A percentile compares a stretch with the other conserved stretches of the same genome.
Evolutionary conservation across 1,140 invertebrate genomes (phyloP).

Genomic region (Stegodyphus dumicola): DNA sequence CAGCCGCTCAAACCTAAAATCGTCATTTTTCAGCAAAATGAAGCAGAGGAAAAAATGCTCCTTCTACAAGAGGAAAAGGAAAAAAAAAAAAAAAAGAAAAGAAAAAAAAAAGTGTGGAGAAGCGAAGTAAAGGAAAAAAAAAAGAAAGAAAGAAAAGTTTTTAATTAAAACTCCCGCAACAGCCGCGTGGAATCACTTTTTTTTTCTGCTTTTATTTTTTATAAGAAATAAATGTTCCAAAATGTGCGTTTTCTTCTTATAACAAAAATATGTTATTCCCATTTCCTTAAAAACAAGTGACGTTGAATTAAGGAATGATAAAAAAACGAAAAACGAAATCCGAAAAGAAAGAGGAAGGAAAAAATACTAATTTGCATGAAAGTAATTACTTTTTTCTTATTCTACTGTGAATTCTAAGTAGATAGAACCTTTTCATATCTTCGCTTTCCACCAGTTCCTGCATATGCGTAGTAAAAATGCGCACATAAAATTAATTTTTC

Average conservation of each 20-base stretch:
- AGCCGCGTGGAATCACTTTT: neutral
- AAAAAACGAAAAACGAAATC: neutral
- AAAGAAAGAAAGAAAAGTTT: neutral
- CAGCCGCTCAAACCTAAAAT: too few species aligned
- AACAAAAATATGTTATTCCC: conserved; percentile 11
- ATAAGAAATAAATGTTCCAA: neutral
- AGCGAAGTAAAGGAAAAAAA: neutral
- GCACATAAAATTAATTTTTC: conserved; percentile 54
- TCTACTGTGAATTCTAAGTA: conserved; percentile 12
- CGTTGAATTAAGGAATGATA: neutral
- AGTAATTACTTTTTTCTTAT: conserved; percentile 47
- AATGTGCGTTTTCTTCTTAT: neutral
- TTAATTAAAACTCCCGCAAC: conserved; percentile 15
- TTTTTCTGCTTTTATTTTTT: neutral
- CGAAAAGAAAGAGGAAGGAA: conserved; percentile 6
- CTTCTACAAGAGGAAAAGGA: conserved; percentile 5
- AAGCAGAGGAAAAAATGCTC: too few species aligned
- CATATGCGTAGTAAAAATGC: conserved; percentile 44
- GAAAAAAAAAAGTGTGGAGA: neutral
- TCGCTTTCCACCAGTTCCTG: neutral
- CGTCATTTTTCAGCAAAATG: too few species aligned
- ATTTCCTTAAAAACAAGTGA: conserved; percentile 8
- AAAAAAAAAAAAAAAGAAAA: conserved; percentile 13
- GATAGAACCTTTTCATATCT: neutral
- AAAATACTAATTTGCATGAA: conserved; percentile 38